Evolutionary conservation across 1,140 invertebrate genomes (phyloP).

Genomic region (Drosophila subobscura): DNA sequence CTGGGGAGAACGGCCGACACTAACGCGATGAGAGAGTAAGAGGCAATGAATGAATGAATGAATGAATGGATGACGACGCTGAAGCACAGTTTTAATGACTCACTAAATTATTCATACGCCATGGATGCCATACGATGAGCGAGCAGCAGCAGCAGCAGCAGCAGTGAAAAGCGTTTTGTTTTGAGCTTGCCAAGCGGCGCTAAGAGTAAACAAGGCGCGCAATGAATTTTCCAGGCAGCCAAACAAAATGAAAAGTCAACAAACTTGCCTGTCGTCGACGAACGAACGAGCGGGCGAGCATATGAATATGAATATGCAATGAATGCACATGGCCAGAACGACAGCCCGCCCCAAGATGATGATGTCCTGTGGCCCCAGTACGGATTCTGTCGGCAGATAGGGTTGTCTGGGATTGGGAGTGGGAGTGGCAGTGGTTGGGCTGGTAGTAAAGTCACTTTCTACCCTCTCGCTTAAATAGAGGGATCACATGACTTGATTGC

Average conservation of each 20-base stretch:
- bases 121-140: slow-evolving; percentile 49
- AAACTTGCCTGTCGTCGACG: slow-evolving; percentile 58
- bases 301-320: slow-evolving; percentile 77
- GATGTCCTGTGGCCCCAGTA: slow-evolving; percentile 34
- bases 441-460: slow-evolving; percentile 75
- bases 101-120: slow-evolving; percentile 82
- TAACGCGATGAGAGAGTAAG: background rate
- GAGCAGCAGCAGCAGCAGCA: too few relatives aligned
- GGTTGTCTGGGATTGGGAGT: slow-evolving; percentile 15
- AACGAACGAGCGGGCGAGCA: slow-evolving; percentile 9
- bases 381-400: too few relatives aligned
- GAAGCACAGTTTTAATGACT: slow-evolving; percentile 73
- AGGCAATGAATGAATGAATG: slow-evolving; percentile 21
- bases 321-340: slow-evolving; percentile 68
- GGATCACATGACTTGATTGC: slow-evolving; percentile 81
- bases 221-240: slow-evolving; percentile 70
- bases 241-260: slow-evolving; percentile 82
- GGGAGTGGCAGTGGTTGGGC: slow-evolving; percentile 5
- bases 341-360: slow-evolving; percentile 21
- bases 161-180: slow-evolving; percentile 74
- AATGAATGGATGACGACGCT: slow-evolving; percentile 23
- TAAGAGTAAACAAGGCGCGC: slow-evolving; percentile 77
- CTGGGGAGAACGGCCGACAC: too few relatives aligned
- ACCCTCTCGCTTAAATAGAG: slow-evolving; percentile 76
- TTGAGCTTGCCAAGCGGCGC: slow-evolving; percentile 77